A percentile compares a stretch with the other conserved stretches of the same genome.
phyloP scores from a whole-genome alignment of 1,140 invertebrate genomes.

The Hestina assimilis region DNA sequence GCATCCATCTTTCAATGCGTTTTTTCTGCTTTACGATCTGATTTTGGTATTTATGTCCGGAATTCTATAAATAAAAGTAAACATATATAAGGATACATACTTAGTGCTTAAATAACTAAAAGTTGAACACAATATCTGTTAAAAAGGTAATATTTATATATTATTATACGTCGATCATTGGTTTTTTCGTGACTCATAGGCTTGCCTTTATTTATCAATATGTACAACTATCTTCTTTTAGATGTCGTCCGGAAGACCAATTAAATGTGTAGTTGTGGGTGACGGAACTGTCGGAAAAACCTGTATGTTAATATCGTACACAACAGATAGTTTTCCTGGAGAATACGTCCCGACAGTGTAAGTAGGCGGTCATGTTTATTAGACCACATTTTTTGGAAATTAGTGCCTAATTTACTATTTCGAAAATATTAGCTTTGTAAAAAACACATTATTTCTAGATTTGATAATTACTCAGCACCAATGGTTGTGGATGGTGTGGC shows the following conservation, averaged over 20 bases:
- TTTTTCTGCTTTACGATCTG: slow-evolving; percentile 39
- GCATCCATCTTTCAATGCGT: slow-evolving; percentile 45
- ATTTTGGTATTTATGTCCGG: slow-evolving; percentile 25
- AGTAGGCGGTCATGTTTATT: slow-evolving; percentile 69
- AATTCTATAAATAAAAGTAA: slow-evolving; percentile 22
- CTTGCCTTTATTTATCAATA: slow-evolving; percentile 62
- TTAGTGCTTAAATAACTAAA: slow-evolving; percentile 8
- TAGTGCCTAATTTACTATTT: no score
- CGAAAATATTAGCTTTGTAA: no score
- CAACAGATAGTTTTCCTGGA: slow-evolving; percentile 98
- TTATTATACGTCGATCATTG: slow-evolving; percentile 24
- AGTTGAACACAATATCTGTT: slow-evolving; percentile 11
- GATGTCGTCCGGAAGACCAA: slow-evolving; percentile 92
- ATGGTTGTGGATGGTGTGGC: slow-evolving; percentile 98
- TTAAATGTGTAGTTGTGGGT: slow-evolving; percentile 98
- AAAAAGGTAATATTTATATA: slow-evolving; percentile 12
- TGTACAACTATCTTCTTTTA: slow-evolving; percentile 52
- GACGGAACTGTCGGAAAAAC: slow-evolving; percentile 97
- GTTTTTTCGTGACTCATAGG: slow-evolving; percentile 64
- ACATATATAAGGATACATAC: slow-evolving; percentile 5
- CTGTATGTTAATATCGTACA: slow-evolving; percentile 99
- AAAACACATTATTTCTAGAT: slow-evolving; percentile 80
- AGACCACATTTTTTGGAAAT: background rate
- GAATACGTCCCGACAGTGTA: slow-evolving; percentile 98
- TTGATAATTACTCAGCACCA: slow-evolving; percentile 98